These are phyloP conservation scores for Agelaius tricolor DNA, from an alignment of 2,113 vertebrate species.

Conservation along the genomic window DNA sequence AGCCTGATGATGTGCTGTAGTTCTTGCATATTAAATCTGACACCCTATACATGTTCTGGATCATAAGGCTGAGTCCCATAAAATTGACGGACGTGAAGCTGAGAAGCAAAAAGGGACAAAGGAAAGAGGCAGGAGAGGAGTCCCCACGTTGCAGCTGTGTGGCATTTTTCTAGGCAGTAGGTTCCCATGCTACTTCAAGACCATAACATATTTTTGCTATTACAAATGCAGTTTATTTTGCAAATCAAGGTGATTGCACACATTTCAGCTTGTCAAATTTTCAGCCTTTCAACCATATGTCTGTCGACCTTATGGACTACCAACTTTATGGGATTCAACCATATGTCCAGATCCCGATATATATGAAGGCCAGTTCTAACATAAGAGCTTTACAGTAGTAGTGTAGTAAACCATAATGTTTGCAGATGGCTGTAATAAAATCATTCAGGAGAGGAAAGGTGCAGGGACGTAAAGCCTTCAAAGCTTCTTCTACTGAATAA, in stretches of 20 bases:
- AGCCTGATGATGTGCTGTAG: not conserved
- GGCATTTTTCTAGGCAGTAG: constrained; percentile 37
- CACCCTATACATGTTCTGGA: not conserved
- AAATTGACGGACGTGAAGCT: not conserved
- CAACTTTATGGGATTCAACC: constrained; percentile 68
- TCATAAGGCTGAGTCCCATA: constrained; percentile 4
- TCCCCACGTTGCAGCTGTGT: not conserved
- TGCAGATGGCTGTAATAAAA: constrained; percentile 78
- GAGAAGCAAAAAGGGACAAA: not conserved
- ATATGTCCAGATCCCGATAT: constrained; percentile 67
- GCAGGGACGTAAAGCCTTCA: constrained; percentile 67
- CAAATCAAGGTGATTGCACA: constrained; percentile 63
- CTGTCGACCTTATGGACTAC: constrained; percentile 65
- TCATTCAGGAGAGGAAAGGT: constrained; percentile 77
- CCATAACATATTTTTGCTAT: constrained; percentile 62
- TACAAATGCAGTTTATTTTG: constrained; percentile 65
- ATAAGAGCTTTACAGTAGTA: constrained; percentile 75
- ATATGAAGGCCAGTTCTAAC: constrained; percentile 72
- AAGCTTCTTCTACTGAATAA: constrained; percentile 66
- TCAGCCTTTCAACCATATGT: constrained; percentile 69
- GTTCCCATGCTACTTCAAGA: constrained; percentile 39
- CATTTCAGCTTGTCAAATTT: constrained; percentile 72
- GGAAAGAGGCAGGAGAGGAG: constrained; percentile 6
- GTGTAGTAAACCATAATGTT: constrained; percentile 76
- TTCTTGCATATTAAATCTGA: not conserved